phyloP scores from a whole-genome alignment of 2,888 invertebrate species.

The Melanostoma scalare region DNA sequence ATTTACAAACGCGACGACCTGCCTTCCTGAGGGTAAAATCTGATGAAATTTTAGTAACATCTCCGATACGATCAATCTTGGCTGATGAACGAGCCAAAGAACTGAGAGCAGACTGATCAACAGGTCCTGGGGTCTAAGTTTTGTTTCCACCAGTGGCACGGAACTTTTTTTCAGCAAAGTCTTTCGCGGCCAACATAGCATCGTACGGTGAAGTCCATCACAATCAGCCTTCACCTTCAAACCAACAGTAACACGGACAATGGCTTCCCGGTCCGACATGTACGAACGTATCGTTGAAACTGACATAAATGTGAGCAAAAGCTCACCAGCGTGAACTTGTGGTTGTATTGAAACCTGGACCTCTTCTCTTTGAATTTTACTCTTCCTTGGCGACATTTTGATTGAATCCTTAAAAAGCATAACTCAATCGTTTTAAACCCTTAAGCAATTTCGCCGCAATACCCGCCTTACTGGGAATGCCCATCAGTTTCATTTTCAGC shows the following conservation, averaged over 20 bases:
- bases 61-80: conserved; percentile 99
- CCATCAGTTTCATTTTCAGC: no score
- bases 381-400: conserved; percentile 97
- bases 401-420: conserved; percentile 46
- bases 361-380: conserved; percentile 98
- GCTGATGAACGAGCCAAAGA: conserved; percentile 99
- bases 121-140: conserved; percentile 99
- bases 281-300: conserved; percentile 99
- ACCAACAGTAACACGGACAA: conserved; percentile 96
- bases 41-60: conserved; percentile 99
- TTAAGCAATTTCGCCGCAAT: no score
- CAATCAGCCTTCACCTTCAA: conserved; percentile 99
- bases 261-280: conserved; percentile 99
- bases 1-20: conserved; percentile 98
- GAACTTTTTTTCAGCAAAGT: conserved; percentile 99
- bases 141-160: conserved; percentile 99
- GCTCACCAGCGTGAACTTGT: conserved; percentile 98
- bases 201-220: conserved; percentile 99
- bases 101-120: conserved; percentile 98
- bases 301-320: conserved; percentile 99
- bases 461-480: no score
- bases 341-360: conserved; percentile 97
- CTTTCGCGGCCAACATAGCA: conserved; percentile 99
- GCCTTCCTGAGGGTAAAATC: conserved; percentile 99
- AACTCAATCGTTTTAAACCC: no score